Evolutionary conservation across 2,888 invertebrate species (phyloP), one percentile per base, ranked within the genome.

Genomic region (Aplocera efformata): DNA sequence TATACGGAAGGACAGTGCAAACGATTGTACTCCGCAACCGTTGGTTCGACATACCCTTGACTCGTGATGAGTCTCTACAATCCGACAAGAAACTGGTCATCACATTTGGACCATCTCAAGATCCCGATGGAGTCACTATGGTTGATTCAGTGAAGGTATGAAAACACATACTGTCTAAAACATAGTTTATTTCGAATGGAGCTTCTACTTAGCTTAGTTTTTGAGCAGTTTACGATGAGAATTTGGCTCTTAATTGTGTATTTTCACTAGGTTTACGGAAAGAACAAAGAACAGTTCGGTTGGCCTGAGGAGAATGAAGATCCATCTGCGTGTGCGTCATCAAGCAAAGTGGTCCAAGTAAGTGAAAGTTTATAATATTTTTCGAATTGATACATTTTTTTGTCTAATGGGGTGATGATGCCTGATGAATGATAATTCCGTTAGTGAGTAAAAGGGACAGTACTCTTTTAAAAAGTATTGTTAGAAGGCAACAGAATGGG

Each of bases 301-400:
- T 98, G 98, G 98, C 98, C 98, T 0, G 98, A 98, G 72, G 98
- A 98, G 65, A 92, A 91, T 6, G 98, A 98, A 63, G 98, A 98
- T 40, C 80, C 88, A 1, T 81, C 84, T 1, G 72, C 84, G 7
- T 88, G 86, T 35, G 72, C 84, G 1, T 84, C 88, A 0, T 74
- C 85, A 0, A 86, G 81, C 55, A 88, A 88, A 65, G 70, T 84
- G 1, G 70, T 81, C 24, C 79, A 80, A 60, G 84, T 86, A 65
- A 49, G 54, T 56, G 1, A 10, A 10, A 27, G 1, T 17, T 24
- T 24, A 10, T 11, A 7, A 29, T 32, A 4, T 17, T 3, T 17
- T 17, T 17, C 5, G 5, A 17, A 3, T 17, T 17, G 13, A 5
- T 17, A 17, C 2, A 17, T 17, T 11, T 31, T 22, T 8, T 24